Percentiles rank a stretch among this genome's conserved stretches.
Evolutionary conservation across 2,888 invertebrate genomes (phyloP).

Genomic region (Cheilosia soror): DNA sequence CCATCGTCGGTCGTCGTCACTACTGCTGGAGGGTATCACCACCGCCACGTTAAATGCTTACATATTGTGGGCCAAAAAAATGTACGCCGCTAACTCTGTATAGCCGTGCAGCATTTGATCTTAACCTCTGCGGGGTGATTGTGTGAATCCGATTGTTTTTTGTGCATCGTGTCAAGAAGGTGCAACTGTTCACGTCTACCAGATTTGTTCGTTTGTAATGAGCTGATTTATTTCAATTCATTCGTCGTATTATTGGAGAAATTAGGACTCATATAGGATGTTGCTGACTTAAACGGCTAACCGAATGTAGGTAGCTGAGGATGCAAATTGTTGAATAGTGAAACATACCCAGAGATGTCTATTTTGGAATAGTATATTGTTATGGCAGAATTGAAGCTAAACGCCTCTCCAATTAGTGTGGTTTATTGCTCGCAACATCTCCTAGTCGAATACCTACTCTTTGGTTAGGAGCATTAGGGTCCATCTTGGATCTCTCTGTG

Average conservation of each 20-base stretch:
- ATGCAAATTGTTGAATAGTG: too few species aligned
- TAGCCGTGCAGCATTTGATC: constrained; percentile 73
- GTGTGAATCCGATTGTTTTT: constrained; percentile 75
- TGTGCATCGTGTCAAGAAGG: constrained; percentile 73
- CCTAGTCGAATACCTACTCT: too few species aligned
- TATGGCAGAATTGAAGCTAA: too few species aligned
- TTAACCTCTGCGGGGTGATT: constrained; percentile 73
- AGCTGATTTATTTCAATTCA: constrained; percentile 74
- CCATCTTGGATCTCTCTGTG: too few species aligned
- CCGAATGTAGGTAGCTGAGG: too few species aligned
- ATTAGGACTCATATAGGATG: constrained; percentile 53
- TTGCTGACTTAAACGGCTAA: neutral
- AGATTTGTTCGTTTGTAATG: constrained; percentile 75
- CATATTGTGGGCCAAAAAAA: constrained; percentile 54
- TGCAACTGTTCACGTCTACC: constrained; percentile 75
- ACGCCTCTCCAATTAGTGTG: too few species aligned
- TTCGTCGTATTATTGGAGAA: constrained; percentile 39
- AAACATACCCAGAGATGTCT: too few species aligned
- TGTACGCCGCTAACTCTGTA: constrained; percentile 42
- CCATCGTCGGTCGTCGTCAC: neutral
- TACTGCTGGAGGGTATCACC: constrained; percentile 12
- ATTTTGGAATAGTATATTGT: too few species aligned
- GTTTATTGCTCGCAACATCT: too few species aligned
- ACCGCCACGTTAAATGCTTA: constrained; percentile 37
- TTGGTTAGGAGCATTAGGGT: too few species aligned